Evolutionary conservation across 2,888 invertebrate species (phyloP), one percentile per base, ranked within the genome.

Genomic region (Icerya purchasi): DNA sequence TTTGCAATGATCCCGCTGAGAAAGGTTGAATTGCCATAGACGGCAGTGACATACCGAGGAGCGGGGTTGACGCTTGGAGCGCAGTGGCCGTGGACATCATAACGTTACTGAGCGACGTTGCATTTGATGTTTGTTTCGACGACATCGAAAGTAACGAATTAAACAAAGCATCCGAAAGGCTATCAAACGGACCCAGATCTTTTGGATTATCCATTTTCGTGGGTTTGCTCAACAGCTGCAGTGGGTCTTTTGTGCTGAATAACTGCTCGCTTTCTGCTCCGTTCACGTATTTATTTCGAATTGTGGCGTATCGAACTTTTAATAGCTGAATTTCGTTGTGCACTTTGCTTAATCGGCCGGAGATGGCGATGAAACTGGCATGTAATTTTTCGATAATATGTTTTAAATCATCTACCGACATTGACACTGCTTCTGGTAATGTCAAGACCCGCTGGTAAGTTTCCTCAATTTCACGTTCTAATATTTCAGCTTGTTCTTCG

Each of bases 261-360:
- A 36, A 36, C 5, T 36, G 14, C 36, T 36, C 36, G n/a, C n/a
- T n/a, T n/a, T n/a, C n/a, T n/a, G n/a, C n/a, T n/a, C n/a, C 59
- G 24, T 59, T 59, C 5, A 59, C 50, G 25, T 55, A 59, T 50
- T 59, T 54, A 51, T 59, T 59, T 22, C 56, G 54, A 36, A 60
- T 36, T 2, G 60, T 60, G n/a, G 56, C 24, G 53, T 60, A 56
- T 52, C 56, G 60, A 3, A 60, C 60, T 52, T 60, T 60, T 8
- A 60, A 36, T 19, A 60, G 22, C 22, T 60, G 60, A 53, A 60
- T 60, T 21, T 60, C 60, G 53, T 60, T 60, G 50, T 60, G 60
- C 53, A 60, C 21, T 20, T 60, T 60, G 22, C 56, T 56, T 21
- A 56, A 24, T 24, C 56, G 56, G 19, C 56, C 60, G 20, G 56